Base-by-base conservation (phyloP, 2,113 vertebrate genomes). In the Triplophysa rosa region DNA sequence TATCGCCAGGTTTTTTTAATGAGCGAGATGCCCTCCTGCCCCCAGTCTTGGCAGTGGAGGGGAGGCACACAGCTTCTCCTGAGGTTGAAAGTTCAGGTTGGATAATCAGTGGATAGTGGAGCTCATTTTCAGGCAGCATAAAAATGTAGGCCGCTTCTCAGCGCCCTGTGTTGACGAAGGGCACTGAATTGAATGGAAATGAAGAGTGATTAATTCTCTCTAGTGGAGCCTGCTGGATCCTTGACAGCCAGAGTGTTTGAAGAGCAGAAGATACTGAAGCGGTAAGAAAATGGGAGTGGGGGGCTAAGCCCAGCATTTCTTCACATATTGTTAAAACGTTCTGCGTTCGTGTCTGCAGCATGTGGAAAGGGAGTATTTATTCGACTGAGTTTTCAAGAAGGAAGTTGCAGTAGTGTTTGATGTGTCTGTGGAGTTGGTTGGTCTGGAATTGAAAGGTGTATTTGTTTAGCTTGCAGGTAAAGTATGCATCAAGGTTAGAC, bases 131-230 rank as follows among this genome's bases (percentile, higher is more conserved):
- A 73, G 82, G 66, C 16, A 21, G 73, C 42, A 19, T 42, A 14
- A 62, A n/a, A 40, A 65, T 68, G 58, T 23, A 17, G 24, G 54
- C 67, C 49, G 49, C 40, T 45, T 67, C 70, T 70, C 69, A 16
- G 42, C 49, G 19, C 24, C 79, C 75, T 77, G 67, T 83, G 67
- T 76, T 80, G 67, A 67, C 24, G 14, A 52, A 72, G 23, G 70
- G 83, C 69, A 62, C 68, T 82, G 70, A 78, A 67, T 78, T 80
- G 78, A 82, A 87, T 85, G 68, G 68, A 85, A 87, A 85, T 85
- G 75, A 84, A 74, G 82, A 70, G 62, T 56, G 82, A 84, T 81
- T 87, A 85, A 83, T 82, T 80, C 77, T 84, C 75, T 76, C 56
- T 65, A 65, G 82, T 80, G 80, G 65, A 47, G 77, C 62, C 69